Conservation (phyloP, 2,797 vertebrate species). For the Distichodus sexfasciatus region DNA sequence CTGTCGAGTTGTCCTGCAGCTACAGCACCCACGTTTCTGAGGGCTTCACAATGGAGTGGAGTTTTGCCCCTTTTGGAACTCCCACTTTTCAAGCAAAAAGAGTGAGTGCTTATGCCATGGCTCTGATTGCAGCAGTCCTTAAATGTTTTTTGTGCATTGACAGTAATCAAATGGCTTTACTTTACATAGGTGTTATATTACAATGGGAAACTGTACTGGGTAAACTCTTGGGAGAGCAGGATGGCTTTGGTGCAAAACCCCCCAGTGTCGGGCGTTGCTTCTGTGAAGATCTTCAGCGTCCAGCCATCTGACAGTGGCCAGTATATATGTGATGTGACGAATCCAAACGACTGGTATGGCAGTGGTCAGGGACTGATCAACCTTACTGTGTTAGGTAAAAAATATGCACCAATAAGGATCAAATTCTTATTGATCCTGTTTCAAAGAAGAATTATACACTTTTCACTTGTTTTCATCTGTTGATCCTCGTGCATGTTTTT, state of each 20-base stretch:
- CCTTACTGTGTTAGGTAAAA: slow-evolving; percentile 69
- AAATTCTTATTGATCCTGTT: too few relatives aligned
- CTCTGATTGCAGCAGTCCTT: too few relatives aligned
- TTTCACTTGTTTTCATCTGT: too few relatives aligned
- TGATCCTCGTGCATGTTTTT: too few relatives aligned
- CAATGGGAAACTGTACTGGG: slow-evolving; percentile 61
- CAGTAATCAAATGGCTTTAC: neutral
- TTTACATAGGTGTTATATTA: slow-evolving; percentile 68
- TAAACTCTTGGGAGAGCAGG: slow-evolving; percentile 59
- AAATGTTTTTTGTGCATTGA: too few relatives aligned
- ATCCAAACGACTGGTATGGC: slow-evolving; percentile 69
- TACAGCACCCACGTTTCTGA: slow-evolving; percentile 61
- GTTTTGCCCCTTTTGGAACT: slow-evolving; percentile 44
- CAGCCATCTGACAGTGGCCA: slow-evolving; percentile 64
- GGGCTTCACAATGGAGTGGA: slow-evolving; percentile 71
- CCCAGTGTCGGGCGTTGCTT: slow-evolving; percentile 65
- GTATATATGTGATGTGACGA: slow-evolving; percentile 72
- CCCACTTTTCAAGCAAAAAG: slow-evolving; percentile 33
- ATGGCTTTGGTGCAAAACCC: slow-evolving; percentile 61
- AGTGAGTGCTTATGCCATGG: slow-evolving; percentile 11
- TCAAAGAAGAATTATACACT: too few relatives aligned
- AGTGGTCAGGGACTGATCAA: slow-evolving; percentile 65
- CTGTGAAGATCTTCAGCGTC: slow-evolving; percentile 60
- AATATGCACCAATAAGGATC: too few relatives aligned
- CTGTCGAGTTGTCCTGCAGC: slow-evolving; percentile 58